Conservation (phyloP, 2,797 vertebrate genomes). For the Hippocampus kuda region DNA sequence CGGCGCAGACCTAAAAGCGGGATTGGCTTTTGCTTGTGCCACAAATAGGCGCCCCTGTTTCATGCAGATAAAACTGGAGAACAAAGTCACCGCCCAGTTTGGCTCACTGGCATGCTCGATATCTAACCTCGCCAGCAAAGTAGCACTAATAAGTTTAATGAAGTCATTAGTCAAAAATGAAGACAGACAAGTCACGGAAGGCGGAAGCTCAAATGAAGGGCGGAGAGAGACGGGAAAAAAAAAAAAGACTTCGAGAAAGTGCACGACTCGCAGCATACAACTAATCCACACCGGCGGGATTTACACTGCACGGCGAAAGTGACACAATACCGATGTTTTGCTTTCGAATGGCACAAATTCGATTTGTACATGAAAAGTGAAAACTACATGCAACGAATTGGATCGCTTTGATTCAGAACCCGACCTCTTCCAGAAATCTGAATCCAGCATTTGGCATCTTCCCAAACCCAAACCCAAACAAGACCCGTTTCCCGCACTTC, state of each 20-base stretch:
- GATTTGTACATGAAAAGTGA: no score
- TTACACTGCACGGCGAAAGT: conserved; percentile 2
- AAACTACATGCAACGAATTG: no score
- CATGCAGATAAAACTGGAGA: conserved; percentile 49
- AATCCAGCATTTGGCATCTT: conserved; percentile 9
- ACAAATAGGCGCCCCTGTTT: conserved; percentile 31
- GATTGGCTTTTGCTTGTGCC: conserved; percentile 20
- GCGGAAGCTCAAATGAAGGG: conserved; percentile 21
- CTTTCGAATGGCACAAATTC: no score
- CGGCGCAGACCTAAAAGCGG: conserved; percentile 22
- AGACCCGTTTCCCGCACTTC: background rate
- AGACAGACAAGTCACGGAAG: conserved; percentile 55
- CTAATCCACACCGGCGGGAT: conserved; percentile 5
- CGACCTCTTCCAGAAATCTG: no score
- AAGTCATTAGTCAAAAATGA: conserved; percentile 63
- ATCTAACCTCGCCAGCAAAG: conserved; percentile 50
- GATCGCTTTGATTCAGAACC: no score
- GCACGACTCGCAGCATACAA: conserved; percentile 19
- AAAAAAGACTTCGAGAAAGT: conserved; percentile 24
- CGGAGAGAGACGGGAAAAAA: conserved; percentile 11
- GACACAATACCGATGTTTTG: no score
- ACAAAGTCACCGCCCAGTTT: conserved; percentile 36
- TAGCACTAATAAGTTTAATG: conserved; percentile 61
- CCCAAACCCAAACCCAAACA: conserved; percentile 12
- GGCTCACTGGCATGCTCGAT: conserved; percentile 18